Evolutionary conservation across 2,113 vertebrate species (phyloP), one percentile per base, ranked within the genome.

Genomic region (Xenopus laevis): DNA sequence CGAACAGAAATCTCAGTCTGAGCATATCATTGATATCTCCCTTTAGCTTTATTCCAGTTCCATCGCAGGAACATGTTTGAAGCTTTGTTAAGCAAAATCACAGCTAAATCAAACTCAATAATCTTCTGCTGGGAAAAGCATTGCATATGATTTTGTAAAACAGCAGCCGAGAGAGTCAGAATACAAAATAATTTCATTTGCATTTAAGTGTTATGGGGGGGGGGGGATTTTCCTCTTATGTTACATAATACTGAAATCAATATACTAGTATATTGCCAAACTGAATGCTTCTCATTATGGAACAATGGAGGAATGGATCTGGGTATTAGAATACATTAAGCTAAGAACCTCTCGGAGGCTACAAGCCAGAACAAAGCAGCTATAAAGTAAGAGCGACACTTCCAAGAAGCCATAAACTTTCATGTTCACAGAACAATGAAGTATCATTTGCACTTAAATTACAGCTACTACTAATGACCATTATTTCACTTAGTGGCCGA

Each of bases 51-150:
- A 81, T 89, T 89, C 85, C 88, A 89, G 92, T 93, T 92, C 93
- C 95, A 87, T 94, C 91, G 94, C 92, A 88, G 93, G 93, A 94
- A 94, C 92, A 88, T 87, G 87, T 91, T 82, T 92, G 91, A 87
- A 92, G 94, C 93, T 98, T 98, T 97, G 95, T 98, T 97, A 96
- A 96, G 91, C 92, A 92, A 95, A 95, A 93, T 91, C 93, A 88
- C 91, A 93, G 92, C 89, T 93, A 95, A 97, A 98, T 97, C 95
- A 96, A 55, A 96, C 94, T 95, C 94, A 94, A 95, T 98, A 91
- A 92, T 95, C 94, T 95, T 96, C 94, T 92, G 94, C 96, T 97
- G 95, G 91, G 95, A 92, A 95, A 97, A 97, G 95, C 93, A 95
- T 95, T 94, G 92, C 90, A 95, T 95, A 95, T 93, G 92, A 96